A percentile compares a stretch with the other conserved stretches of the same genome.
phyloP scores from a whole-genome alignment of 1,140 invertebrate species.

The Neotoxoptera formosana region DNA sequence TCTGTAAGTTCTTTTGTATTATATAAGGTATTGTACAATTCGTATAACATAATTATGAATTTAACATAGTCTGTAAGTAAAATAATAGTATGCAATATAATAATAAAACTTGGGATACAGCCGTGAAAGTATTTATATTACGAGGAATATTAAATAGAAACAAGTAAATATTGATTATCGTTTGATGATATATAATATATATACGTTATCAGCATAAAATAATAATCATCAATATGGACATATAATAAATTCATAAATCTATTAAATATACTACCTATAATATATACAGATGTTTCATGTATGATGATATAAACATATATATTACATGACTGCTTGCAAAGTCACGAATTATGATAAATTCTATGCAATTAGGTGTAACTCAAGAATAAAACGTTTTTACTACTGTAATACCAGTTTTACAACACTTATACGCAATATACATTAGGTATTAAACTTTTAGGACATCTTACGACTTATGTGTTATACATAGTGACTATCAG shows the following conservation, averaged over 20 bases:
- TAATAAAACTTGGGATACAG: not conserved
- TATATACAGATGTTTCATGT: not conserved
- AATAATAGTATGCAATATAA: not conserved
- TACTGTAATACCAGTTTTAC: not conserved
- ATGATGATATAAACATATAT: not conserved
- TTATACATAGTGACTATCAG: not conserved
- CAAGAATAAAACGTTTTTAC: not conserved
- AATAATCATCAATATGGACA: not conserved
- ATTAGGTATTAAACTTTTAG: not conserved
- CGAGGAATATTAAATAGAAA: not conserved
- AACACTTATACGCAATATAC: not conserved
- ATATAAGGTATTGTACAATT: not conserved
- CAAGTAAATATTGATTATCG: not conserved
- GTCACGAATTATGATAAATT: not conserved
- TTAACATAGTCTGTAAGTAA: not conserved
- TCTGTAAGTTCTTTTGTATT: not conserved
- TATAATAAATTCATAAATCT: not conserved
- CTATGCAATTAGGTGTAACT: not conserved
- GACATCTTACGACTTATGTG: not conserved
- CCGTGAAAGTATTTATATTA: not conserved
- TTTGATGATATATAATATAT: not conserved
- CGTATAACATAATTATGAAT: not conserved
- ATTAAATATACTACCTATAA: not conserved
- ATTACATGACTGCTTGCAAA: not conserved
- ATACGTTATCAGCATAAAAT: not conserved